phyloP scores from a whole-genome alignment of 2,888 invertebrate genomes.

The Scotopteryx bipunctaria region DNA sequence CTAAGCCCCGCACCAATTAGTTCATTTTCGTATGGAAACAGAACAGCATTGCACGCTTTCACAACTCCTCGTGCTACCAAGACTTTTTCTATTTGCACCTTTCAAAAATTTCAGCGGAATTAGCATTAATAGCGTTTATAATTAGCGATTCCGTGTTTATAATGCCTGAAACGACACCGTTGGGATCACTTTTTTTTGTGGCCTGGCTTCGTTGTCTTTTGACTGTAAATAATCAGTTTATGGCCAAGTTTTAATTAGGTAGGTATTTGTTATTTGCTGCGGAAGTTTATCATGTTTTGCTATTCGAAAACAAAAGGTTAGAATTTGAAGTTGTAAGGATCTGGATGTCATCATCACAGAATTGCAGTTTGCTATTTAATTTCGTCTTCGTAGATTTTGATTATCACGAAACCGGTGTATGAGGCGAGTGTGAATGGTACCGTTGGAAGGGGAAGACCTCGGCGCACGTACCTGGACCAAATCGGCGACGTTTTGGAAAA shows the following conservation, averaged over 20 bases:
- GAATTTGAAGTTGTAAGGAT: no score
- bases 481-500: no score
- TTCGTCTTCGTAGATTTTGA: no score
- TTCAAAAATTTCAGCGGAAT: slow-evolving; percentile 50
- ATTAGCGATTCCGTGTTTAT: slow-evolving; percentile 28
- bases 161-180: slow-evolving; percentile 26
- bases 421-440: no score
- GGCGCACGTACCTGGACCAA: no score
- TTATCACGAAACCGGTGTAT: no score
- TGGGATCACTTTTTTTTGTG: slow-evolving; percentile 1
- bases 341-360: no score
- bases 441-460: no score
- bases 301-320: no score
- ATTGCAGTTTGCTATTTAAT: no score
- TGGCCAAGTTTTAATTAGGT: background rate
- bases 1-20: slow-evolving; percentile 52
- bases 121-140: slow-evolving; percentile 34
- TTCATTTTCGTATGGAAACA: slow-evolving; percentile 46
- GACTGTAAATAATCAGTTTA: slow-evolving; percentile 9
- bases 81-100: slow-evolving; percentile 47
- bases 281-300: no score
- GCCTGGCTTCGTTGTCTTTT: background rate
- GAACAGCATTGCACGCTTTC: slow-evolving; percentile 65
- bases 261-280: no score
- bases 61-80: slow-evolving; percentile 48